Conservation (phyloP, 2,888 invertebrate species). For the Cryptocephalus primarius region DNA sequence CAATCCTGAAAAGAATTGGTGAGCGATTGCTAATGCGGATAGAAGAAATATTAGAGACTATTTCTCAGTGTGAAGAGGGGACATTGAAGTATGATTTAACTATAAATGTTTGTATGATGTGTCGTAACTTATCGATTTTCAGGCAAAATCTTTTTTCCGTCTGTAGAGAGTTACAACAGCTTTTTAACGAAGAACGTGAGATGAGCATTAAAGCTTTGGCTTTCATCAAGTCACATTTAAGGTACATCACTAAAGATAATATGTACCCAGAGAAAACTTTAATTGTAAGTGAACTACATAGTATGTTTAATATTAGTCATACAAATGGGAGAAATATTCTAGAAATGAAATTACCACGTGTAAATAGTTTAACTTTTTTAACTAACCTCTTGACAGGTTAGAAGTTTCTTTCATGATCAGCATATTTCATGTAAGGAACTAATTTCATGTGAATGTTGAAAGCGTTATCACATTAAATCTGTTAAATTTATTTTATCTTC, state of each 20-base stretch:
- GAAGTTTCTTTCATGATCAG: too few species aligned
- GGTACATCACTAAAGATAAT: constrained; percentile 3
- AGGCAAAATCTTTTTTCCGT: constrained; percentile 49
- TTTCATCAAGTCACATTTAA: constrained; percentile 63
- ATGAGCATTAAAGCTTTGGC: constrained; percentile 68
- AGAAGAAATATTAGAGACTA: constrained; percentile 23
- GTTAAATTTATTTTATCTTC: background rate
- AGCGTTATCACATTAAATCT: background rate
- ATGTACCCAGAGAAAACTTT: too few species aligned
- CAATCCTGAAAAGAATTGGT: constrained; percentile 39
- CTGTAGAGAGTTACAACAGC: constrained; percentile 68
- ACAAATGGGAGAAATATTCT: too few species aligned
- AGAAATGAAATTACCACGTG: too few species aligned
- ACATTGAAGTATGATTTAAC: background rate
- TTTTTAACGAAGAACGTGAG: constrained; percentile 71
- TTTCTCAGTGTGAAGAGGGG: background rate
- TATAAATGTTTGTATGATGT: too few species aligned
- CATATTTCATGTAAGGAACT: too few species aligned
- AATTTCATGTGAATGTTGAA: background rate
- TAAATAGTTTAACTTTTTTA: too few species aligned
- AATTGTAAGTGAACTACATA: too few species aligned
- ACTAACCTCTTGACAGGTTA: too few species aligned
- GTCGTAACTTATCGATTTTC: background rate
- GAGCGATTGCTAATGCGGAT: constrained; percentile 38
- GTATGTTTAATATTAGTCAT: too few species aligned